Evolutionary conservation across 1,140 invertebrate genomes (phyloP), one percentile per base, ranked within the genome.

Genomic region (Drosophila erecta): DNA sequence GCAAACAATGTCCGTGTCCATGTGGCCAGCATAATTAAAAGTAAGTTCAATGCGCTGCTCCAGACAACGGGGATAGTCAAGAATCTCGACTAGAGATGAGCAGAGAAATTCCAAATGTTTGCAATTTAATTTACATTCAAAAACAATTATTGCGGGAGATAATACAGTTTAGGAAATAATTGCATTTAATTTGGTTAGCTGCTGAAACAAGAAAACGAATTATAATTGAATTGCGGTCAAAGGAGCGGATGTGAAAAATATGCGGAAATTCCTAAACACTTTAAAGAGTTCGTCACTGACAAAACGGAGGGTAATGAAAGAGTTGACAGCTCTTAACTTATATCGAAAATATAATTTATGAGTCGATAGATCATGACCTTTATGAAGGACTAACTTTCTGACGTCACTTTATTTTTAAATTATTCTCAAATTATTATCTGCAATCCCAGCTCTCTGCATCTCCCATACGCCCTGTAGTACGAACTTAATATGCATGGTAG

Each of bases 21-120:
- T 84, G 79, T 69, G 76, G 51, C 60, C 72, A 74, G 50, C 72
- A 80, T 89, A 89, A 89, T 89, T 89, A 89, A 89, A 89, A 84
- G 72, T 77, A 84, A 84, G 84, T 89, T 89, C 79, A 83, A 83
- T 89, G 84, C 80, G 79, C 76, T 56, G 61, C 59, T 53, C 53
- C 62, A 67, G 81, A 65, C 69, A 60, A 27, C 15, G 43, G 41
- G 46, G 41, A 14, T 30, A 30, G 30, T 30, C 30, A 30, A 12
- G 24, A 7, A 33, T 43, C 43, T 56, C 30, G 46, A 15, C 43
- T 24, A 75, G 70, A 75, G 71, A 75, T 71, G 65, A 72, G 54
- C 27, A 35, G 33, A 43, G 40, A 51, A 60, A 60, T 44, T 17
- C 14, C 44, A 72, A 72, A 70, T 70, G 70, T 70, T 70, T 70